A percentile compares a stretch with the other conserved stretches of the same genome.
phyloP scores from a whole-genome alignment of 2,888 invertebrate genomes.

The Sarcophaga variegata region DNA sequence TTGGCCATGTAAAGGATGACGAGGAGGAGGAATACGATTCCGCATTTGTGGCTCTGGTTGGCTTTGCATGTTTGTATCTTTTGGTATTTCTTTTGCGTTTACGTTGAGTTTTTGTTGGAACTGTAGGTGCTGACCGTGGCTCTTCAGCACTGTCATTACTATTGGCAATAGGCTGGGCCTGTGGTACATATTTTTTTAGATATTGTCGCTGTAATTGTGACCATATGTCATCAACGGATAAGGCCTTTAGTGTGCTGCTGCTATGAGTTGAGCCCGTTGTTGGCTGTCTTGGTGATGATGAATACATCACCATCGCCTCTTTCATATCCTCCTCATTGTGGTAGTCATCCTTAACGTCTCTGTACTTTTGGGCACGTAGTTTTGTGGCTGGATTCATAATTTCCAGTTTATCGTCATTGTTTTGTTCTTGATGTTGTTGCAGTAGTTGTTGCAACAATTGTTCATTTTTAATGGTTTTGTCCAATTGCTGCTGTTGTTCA shows the following conservation, averaged over 20 bases:
- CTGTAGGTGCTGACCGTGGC: neutral
- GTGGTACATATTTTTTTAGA: slow-evolving; percentile 65
- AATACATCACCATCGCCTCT: slow-evolving; percentile 42
- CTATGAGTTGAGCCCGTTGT: slow-evolving; percentile 15
- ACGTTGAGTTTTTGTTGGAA: slow-evolving; percentile 36
- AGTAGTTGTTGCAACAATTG: slow-evolving; percentile 61
- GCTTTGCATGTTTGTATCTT: slow-evolving; percentile 49
- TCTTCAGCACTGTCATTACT: slow-evolving; percentile 15
- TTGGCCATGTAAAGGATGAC: slow-evolving; percentile 38
- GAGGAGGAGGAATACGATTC: slow-evolving; percentile 17
- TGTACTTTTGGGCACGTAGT: slow-evolving; percentile 42
- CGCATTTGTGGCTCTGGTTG: slow-evolving; percentile 6
- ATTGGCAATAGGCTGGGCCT: slow-evolving; percentile 69
- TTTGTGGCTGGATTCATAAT: slow-evolving; percentile 53
- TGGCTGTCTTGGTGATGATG: slow-evolving; percentile 21
- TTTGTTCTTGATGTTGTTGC: slow-evolving; percentile 48
- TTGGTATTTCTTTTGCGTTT: slow-evolving; percentile 58
- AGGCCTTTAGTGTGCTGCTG: slow-evolving; percentile 73
- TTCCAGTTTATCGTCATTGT: slow-evolving; percentile 54
- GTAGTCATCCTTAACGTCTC: slow-evolving; percentile 47
- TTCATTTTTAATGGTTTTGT: slow-evolving; percentile 60
- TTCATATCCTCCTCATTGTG: slow-evolving; percentile 56
- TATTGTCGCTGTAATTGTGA: slow-evolving; percentile 76
- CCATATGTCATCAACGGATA: slow-evolving; percentile 75
- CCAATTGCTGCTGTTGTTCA: slow-evolving; percentile 14